A percentile compares a stretch with the other conserved stretches of the same genome.
These are phyloP conservation scores for Ennomos erosarius DNA, from an alignment of 2,888 invertebrate genomes.

Conservation along the genomic window DNA sequence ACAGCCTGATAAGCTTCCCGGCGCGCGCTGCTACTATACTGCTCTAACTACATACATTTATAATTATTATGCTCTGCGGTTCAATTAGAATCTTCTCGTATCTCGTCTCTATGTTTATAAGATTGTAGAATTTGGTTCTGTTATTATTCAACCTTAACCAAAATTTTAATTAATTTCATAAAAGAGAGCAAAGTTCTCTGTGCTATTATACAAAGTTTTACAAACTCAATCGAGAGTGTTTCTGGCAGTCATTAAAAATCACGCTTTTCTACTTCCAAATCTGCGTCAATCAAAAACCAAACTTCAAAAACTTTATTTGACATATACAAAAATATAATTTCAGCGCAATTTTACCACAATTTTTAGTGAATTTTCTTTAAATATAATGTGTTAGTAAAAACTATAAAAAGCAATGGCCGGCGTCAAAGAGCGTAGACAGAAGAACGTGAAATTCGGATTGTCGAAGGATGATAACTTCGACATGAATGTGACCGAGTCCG, in stretches of 20 bases:
- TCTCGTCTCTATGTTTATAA: too few species aligned
- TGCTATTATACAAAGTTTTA: too few species aligned
- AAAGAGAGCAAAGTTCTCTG: too few species aligned
- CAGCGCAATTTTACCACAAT: slow-evolving; percentile 54
- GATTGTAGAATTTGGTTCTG: too few species aligned
- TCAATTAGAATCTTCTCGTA: too few species aligned
- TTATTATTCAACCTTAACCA: too few species aligned
- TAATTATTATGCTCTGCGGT: too few species aligned
- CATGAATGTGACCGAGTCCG: slow-evolving; percentile 43
- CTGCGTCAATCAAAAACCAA: slow-evolving; percentile 31
- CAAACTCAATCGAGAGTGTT: background rate
- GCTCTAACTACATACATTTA: too few species aligned
- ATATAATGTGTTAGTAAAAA: slow-evolving; percentile 39
- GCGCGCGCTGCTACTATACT: too few species aligned
- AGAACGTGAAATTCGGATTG: slow-evolving; percentile 69
- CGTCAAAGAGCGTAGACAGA: slow-evolving; percentile 62
- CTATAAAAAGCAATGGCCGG: slow-evolving; percentile 50
- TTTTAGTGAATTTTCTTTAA: slow-evolving; percentile 45
- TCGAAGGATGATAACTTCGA: slow-evolving; percentile 70
- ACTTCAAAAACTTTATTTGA: slow-evolving; percentile 39
- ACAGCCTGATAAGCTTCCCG: too few species aligned
- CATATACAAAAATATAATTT: slow-evolving; percentile 46
- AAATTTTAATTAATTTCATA: too few species aligned
- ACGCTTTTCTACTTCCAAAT: slow-evolving; percentile 29
- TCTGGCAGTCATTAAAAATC: slow-evolving; percentile 11